Percentiles rank a stretch among this genome's conserved stretches.
Evolutionary conservation across 1,140 invertebrate genomes (phyloP).

Genomic region (Ceratosolen fusciceps): DNA sequence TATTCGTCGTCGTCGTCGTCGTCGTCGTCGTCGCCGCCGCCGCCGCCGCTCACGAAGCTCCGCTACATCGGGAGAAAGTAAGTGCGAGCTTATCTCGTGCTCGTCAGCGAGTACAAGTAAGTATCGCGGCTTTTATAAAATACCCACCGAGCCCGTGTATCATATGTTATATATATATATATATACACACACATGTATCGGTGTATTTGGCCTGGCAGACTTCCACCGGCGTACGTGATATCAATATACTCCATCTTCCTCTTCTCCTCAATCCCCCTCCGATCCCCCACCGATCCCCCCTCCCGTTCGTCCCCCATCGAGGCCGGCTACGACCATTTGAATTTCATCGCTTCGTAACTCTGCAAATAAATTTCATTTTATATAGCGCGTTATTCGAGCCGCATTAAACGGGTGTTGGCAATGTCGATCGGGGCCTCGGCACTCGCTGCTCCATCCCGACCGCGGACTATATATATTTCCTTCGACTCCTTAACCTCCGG

Average conservation of each 20-base stretch:
- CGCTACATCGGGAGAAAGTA: conserved; percentile 25
- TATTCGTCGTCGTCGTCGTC: neutral
- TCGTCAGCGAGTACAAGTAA: conserved; percentile 3
- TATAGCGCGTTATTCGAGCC: too few species aligned
- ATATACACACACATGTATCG: too few species aligned
- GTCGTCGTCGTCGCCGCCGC: too few species aligned
- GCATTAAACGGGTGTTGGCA: too few species aligned
- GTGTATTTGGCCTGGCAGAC: too few species aligned
- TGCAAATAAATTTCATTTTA: too few species aligned
- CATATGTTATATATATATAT: conserved; percentile 36
- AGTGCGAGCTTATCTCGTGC: neutral
- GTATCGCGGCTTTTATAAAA: conserved; percentile 6
- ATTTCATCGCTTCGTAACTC: neutral
- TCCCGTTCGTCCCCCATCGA: neutral
- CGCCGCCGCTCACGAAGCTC: conserved; percentile 1
- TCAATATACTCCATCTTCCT: too few species aligned
- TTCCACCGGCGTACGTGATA: neutral
- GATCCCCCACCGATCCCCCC: neutral
- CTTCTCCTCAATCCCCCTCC: too few species aligned
- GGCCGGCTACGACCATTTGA: neutral
- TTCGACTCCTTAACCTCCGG: too few species aligned
- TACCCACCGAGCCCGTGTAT: neutral
- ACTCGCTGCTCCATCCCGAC: too few species aligned
- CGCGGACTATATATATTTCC: too few species aligned
- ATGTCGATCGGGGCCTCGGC: too few species aligned